phyloP scores from a whole-genome alignment of 2,888 invertebrate species.

The Thera obeliscata region DNA sequence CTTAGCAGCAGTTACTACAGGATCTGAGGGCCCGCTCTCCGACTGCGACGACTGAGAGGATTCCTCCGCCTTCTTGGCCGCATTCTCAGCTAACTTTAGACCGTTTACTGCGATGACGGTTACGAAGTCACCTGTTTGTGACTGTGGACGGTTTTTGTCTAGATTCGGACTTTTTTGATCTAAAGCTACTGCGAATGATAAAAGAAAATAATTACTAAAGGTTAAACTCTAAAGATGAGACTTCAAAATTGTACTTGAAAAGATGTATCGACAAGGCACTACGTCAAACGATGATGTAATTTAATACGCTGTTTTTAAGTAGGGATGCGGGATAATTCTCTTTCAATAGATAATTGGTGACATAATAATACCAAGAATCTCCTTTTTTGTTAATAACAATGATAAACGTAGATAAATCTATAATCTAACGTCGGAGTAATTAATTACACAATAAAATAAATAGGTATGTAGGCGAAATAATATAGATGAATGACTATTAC shows the following conservation, averaged over 20 bases:
- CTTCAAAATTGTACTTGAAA: background rate
- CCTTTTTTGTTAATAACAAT: too few relatives aligned
- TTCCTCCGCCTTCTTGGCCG: conserved; percentile 71
- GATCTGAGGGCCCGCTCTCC: conserved; percentile 84
- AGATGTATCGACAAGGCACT: too few relatives aligned
- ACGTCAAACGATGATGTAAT: background rate
- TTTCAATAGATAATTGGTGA: too few relatives aligned
- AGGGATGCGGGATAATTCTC: too few relatives aligned
- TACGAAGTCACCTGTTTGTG: conserved; percentile 88
- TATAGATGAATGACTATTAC: background rate
- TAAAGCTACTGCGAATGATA: conserved; percentile 60
- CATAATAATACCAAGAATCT: too few relatives aligned
- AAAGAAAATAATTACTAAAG: conserved; percentile 2
- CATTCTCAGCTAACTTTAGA: conserved; percentile 83
- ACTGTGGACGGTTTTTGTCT: conserved; percentile 80
- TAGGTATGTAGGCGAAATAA: background rate
- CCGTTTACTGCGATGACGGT: conserved; percentile 96
- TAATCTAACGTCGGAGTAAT: too few relatives aligned
- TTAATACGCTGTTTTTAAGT: too few relatives aligned
- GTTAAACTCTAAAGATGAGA: background rate
- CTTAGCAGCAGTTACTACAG: conserved; percentile 82
- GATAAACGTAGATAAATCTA: background rate
- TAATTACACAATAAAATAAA: too few relatives aligned
- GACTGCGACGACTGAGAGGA: conserved; percentile 76
- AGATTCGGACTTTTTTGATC: conserved; percentile 74